These are phyloP conservation scores for Vollenhovia emeryi DNA, from an alignment of 1,140 invertebrate species.

Conservation along the genomic window DNA sequence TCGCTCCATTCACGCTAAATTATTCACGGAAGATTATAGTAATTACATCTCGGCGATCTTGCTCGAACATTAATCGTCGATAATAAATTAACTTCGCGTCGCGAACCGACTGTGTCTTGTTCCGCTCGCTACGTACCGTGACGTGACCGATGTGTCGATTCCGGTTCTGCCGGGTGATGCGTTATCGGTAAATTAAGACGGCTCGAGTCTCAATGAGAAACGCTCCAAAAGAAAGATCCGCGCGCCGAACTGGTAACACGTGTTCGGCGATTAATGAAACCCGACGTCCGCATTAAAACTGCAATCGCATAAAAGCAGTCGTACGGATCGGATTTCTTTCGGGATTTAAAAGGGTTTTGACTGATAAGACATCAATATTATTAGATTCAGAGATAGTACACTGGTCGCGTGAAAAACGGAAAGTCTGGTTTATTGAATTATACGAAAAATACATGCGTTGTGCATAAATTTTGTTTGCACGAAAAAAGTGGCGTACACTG, in stretches of 20 bases:
- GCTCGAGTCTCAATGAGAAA: neutral
- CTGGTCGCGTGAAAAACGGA: neutral
- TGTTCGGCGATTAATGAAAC: constrained; percentile 22
- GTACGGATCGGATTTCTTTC: neutral
- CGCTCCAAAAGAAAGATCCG: neutral
- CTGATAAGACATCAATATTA: too few relatives aligned
- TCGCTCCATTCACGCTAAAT: constrained; percentile 1
- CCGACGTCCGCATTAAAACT: neutral
- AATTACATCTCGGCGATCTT: neutral
- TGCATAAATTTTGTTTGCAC: neutral
- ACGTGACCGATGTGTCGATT: constrained; percentile 34
- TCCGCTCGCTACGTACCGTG: constrained; percentile 1
- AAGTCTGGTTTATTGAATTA: neutral
- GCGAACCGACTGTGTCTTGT: constrained; percentile 19
- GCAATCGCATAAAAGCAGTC: neutral
- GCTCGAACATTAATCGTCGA: constrained; percentile 2
- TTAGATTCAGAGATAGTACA: too few relatives aligned
- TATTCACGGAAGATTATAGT: neutral
- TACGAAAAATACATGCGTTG: neutral
- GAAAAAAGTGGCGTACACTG: too few relatives aligned
- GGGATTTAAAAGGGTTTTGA: neutral
- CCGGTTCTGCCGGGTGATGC: constrained; percentile 7
- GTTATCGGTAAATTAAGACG: constrained; percentile 33
- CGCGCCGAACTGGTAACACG: neutral
- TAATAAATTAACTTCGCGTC: constrained; percentile 47